These are phyloP conservation scores for Sebastes hubbsi DNA, from an alignment of 2,797 vertebrate species.

Conservation along the genomic window DNA sequence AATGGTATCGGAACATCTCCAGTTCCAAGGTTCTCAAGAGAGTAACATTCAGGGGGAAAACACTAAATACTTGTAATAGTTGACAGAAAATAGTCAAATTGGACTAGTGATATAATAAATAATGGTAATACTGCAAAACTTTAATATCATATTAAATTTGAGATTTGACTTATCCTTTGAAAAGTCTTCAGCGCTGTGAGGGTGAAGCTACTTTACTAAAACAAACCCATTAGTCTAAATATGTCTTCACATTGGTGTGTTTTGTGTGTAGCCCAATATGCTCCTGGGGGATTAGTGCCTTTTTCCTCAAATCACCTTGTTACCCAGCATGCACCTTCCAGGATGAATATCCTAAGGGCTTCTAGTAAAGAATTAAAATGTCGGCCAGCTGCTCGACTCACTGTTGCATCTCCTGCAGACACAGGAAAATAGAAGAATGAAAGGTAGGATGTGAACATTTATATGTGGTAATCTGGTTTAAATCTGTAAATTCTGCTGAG, in stretches of 20 bases:
- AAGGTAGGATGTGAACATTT: neutral
- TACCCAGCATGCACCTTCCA: conserved; percentile 20
- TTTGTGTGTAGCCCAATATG: neutral
- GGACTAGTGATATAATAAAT: neutral
- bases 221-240: neutral
- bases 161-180: neutral
- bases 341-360: neutral
- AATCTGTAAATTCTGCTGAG: neutral
- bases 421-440: neutral
- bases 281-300: neutral
- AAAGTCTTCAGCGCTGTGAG: neutral
- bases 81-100: neutral
- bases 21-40: neutral
- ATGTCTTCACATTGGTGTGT: neutral
- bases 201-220: neutral
- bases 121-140: neutral
- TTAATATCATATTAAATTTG: neutral
- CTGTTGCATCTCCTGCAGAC: neutral
- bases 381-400: conserved; percentile 1
- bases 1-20: too few relatives aligned
- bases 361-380: neutral
- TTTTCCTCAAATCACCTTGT: conserved; percentile 1
- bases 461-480: too few relatives aligned
- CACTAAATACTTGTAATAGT: neutral
- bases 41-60: neutral